Conservation (phyloP, 2,888 invertebrate species). For the Pteria penguin region DNA sequence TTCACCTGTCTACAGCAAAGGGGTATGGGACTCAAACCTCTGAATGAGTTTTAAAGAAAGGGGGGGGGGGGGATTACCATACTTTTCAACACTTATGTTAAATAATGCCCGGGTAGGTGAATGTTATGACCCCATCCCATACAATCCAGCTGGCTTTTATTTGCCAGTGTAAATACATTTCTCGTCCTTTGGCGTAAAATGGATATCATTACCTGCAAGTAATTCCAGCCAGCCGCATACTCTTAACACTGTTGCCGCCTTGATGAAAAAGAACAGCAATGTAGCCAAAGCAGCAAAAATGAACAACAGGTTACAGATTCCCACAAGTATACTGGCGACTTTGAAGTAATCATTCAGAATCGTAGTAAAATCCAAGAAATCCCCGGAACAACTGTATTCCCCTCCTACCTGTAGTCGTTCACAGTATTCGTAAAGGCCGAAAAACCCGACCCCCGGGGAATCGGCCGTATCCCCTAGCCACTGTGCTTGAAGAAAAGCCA, state of each 20-base stretch:
- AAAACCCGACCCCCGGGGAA: conserved; percentile 92
- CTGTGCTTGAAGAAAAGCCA: conserved; percentile 94
- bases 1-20: too few species aligned
- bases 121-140: too few species aligned
- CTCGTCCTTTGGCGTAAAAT: too few species aligned
- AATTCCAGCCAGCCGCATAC: conserved; percentile 97
- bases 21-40: too few species aligned
- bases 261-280: conserved; percentile 95
- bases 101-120: too few species aligned
- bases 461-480: conserved; percentile 80
- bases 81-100: too few species aligned
- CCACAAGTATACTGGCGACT: conserved; percentile 93
- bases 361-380: conserved; percentile 86
- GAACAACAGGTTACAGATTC: conserved; percentile 89
- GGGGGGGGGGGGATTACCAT: neutral
- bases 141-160: too few species aligned
- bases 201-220: conserved; percentile 83
- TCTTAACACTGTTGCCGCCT: conserved; percentile 93
- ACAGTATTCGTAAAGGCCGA: conserved; percentile 95
- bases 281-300: conserved; percentile 92
- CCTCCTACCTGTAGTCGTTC: conserved; percentile 83
- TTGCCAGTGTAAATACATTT: too few species aligned
- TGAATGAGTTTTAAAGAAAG: too few species aligned
- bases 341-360: conserved; percentile 91
- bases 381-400: conserved; percentile 85